A percentile compares a stretch with the other conserved stretches of the same genome.
Conservation (phyloP, 2,888 invertebrate species). For the Plusia festucae region DNA sequence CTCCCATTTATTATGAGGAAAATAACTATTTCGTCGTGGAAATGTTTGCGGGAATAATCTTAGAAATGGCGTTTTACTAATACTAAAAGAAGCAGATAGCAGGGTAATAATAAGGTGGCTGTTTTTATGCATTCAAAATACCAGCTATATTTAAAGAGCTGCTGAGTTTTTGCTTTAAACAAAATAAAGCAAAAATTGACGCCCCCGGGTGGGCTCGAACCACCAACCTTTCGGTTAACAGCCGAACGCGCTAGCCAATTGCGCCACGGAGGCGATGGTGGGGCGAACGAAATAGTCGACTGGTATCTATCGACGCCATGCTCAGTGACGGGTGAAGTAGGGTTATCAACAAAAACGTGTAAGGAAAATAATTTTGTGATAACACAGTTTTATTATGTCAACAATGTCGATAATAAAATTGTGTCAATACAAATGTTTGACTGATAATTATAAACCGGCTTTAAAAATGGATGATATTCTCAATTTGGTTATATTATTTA, state of each 20-base stretch:
- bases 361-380: not conserved
- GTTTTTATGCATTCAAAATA: too few species aligned
- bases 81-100: not conserved
- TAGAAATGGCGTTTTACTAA: not conserved
- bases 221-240: conserved; percentile 99
- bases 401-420: not conserved
- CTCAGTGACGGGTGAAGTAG: not conserved
- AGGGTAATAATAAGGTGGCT: too few species aligned
- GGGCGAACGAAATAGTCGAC: conserved; percentile 51
- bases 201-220: conserved; percentile 99
- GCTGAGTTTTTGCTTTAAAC: not conserved
- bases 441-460: too few species aligned
- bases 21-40: conserved; percentile 48
- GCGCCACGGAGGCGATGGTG: conserved; percentile 94
- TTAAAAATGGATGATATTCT: too few species aligned
- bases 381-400: not conserved
- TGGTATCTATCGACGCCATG: not conserved
- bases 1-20: conserved; percentile 45
- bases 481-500: too few species aligned
- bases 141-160: not conserved
- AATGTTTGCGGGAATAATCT: conserved; percentile 9
- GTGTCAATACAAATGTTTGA: too few species aligned
- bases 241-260: conserved; percentile 99
- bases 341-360: conserved; percentile 32
- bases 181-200: conserved; percentile 74